These are phyloP conservation scores for Patagioenas fasciata DNA, from an alignment of 2,113 vertebrate species.

Conservation along the genomic window DNA sequence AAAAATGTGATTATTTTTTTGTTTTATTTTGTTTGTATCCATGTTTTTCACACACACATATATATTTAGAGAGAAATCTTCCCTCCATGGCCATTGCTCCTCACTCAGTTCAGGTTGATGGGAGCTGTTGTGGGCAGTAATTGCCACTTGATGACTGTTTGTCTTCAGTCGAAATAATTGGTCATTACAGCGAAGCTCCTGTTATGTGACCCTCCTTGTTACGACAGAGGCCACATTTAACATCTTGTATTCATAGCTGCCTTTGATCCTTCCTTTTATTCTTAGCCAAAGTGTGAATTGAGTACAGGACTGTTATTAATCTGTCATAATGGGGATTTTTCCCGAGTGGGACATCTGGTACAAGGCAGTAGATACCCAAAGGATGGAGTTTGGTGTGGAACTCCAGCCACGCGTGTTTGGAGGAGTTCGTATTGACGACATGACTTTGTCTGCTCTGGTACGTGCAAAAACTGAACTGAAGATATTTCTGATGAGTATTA, in stretches of 20 bases:
- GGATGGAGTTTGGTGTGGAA: not conserved
- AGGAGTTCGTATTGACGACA: not conserved
- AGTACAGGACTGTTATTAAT: not conserved
- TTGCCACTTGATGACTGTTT: not conserved
- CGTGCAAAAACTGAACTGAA: not conserved
- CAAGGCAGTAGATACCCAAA: accelerated
- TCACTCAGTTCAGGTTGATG: not conserved
- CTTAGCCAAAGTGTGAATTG: not conserved
- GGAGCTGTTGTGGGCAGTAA: not conserved
- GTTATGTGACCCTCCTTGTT: not conserved
- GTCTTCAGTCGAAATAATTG: not conserved
- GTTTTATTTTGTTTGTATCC: not conserved
- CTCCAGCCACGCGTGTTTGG: accelerated
- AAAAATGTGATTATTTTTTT: not conserved
- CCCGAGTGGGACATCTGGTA: not conserved
- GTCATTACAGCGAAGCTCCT: not conserved
- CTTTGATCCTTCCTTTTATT: not conserved
- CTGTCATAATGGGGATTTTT: not conserved
- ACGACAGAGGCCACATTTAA: not conserved
- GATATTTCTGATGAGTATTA: not conserved
- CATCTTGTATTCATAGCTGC: not conserved
- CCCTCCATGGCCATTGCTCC: not conserved
- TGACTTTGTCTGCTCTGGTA: not conserved
- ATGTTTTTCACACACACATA: not conserved
- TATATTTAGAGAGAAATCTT: not conserved